Base-by-base conservation (phyloP, 2,888 invertebrate species). In the Ypsolopha sequella region DNA sequence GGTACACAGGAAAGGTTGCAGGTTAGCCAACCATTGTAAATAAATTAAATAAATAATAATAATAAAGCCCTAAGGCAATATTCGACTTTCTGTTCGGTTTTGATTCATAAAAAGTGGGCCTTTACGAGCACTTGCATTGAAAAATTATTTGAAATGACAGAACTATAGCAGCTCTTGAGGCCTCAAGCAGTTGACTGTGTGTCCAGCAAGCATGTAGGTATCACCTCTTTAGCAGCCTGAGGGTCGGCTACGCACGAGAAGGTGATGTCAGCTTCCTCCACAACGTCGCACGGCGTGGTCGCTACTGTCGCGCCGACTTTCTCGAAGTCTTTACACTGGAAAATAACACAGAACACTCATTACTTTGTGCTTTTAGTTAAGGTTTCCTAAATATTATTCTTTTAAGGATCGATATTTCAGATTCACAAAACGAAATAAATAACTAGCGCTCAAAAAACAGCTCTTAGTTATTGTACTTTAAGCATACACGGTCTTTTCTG, bases 181-280 rank as follows among this genome's bases (percentile, higher is more conserved):
- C 36, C 36, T 36, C 9, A 2, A 10, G 1, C 41, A 6, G 41
- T 9, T 6, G 9, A n/a, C 6, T 7, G 9, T n/a, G 1, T 41
- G 41, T 24, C 24, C 4, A 24, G 24, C 24, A 24, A 13, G 41
- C 11, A n/a, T 6, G 10, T 41, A n/a, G n/a, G 11, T 10, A 36
- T 50, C 65, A 97, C 97, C 88, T 97, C 95, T 88, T 96, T 97
- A 52, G 96, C 95, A 52, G 96, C 96, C 65, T 93, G 92, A 3
- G 97, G 95, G 81, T 98, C 97, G 0, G 97, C 92, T 10, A 98
- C 96, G 73, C 98, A 98, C 8, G 95, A 96, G 80, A 98, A 98
- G 50, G 96, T 97, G 60, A 98, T 95, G 74, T 98, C 98, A 0
- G 97, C 95, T 51, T 92, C 92, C 61, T 92, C 91, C 13, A 98